Conservation (phyloP, 64 coral and sea anemone genomes). For the Actinia equina region DNA sequence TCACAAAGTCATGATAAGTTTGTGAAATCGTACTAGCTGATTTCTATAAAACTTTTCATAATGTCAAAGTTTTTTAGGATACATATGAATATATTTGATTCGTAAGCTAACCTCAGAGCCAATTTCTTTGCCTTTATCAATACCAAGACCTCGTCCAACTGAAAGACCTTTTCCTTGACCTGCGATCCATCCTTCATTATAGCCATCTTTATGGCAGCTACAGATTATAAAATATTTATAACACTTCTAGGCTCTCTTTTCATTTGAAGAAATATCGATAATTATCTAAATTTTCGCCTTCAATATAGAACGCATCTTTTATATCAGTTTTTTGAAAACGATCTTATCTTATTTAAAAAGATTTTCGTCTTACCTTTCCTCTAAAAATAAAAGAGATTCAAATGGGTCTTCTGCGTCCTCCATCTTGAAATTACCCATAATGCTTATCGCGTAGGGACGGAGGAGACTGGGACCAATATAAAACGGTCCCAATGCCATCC, state of each 20-base stretch:
- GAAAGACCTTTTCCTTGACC: slow-evolving; percentile 18
- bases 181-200: slow-evolving; percentile 15
- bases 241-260: background rate
- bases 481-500: too few relatives aligned
- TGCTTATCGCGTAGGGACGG: background rate
- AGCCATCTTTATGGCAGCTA: slow-evolving; percentile 32
- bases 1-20: too few relatives aligned
- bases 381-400: slow-evolving; percentile 1
- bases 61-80: background rate
- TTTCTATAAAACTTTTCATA: too few relatives aligned
- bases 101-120: slow-evolving; percentile 21
- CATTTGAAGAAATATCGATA: background rate
- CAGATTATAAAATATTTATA: background rate
- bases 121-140: slow-evolving; percentile 41
- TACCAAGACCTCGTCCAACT: slow-evolving; percentile 29
- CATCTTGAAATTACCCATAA: slow-evolving; percentile 3
- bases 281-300: background rate
- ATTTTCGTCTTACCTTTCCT: background rate
- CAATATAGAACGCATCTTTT: too few relatives aligned
- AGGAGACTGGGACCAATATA: too few relatives aligned
- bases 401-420: background rate
- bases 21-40: too few relatives aligned
- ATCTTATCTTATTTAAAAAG: background rate
- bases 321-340: background rate
- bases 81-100: background rate